Evolutionary conservation across 2,888 invertebrate genomes (phyloP).

Genomic region (Fragum fragum): DNA sequence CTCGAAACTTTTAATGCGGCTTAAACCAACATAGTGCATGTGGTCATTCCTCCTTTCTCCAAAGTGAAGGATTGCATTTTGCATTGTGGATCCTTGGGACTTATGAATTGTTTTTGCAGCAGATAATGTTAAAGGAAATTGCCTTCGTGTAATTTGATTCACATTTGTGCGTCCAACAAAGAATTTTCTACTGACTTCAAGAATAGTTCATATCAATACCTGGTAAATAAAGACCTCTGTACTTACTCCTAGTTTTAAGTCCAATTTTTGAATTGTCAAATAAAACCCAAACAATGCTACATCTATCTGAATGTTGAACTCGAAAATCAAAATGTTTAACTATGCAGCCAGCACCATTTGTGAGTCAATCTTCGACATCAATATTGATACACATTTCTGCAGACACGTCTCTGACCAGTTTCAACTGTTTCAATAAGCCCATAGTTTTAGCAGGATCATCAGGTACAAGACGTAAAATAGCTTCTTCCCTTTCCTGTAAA

Average conservation of each 20-base stretch:
- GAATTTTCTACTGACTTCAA: slow-evolving; percentile 40
- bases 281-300: slow-evolving; percentile 60
- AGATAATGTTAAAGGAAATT: too few species aligned
- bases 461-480: slow-evolving; percentile 34
- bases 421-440: slow-evolving; percentile 44
- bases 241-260: slow-evolving; percentile 33
- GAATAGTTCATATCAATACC: slow-evolving; percentile 27
- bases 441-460: slow-evolving; percentile 49
- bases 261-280: slow-evolving; percentile 58
- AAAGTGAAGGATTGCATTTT: slow-evolving; percentile 61
- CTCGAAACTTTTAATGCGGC: slow-evolving; percentile 44
- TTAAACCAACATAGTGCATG: slow-evolving; percentile 62
- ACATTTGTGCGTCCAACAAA: slow-evolving; percentile 35
- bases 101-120: slow-evolving; percentile 67
- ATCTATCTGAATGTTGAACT: slow-evolving; percentile 32
- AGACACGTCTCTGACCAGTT: slow-evolving; percentile 38
- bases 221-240: slow-evolving; percentile 40
- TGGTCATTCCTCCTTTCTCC: slow-evolving; percentile 51
- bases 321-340: slow-evolving; percentile 59
- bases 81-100: slow-evolving; percentile 64
- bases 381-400: slow-evolving; percentile 55
- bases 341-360: slow-evolving; percentile 63
- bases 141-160: too few species aligned
- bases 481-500: too few species aligned
- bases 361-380: slow-evolving; percentile 59